Evolutionary conservation across 1,140 invertebrate species (phyloP).

Genomic region (Lycorma delicatula): DNA sequence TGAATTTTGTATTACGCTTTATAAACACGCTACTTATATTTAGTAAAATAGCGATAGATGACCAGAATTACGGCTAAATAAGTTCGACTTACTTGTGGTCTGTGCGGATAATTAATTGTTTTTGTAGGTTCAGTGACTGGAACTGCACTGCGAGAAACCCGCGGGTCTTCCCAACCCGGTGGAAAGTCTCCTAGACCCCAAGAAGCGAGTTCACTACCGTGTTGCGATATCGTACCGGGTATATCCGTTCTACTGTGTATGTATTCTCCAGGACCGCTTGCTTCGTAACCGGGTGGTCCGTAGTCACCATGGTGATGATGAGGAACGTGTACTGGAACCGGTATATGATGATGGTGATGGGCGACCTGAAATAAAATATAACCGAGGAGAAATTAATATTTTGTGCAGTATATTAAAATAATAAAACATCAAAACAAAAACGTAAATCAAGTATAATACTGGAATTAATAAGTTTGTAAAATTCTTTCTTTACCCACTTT

Average conservation of each 20-base stretch:
- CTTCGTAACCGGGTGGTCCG: conserved; percentile 32
- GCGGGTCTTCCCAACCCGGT: conserved; percentile 5
- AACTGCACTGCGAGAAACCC: neutral
- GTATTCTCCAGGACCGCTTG: conserved; percentile 35
- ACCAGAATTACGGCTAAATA: no score
- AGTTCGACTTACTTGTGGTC: neutral
- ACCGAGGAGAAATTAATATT: neutral
- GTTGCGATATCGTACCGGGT: conserved; percentile 19
- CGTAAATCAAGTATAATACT: neutral
- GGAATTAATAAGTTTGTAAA: no score
- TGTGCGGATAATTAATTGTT: neutral
- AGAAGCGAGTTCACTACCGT: conserved; percentile 26
- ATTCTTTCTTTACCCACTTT: no score
- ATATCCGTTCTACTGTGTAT: conserved; percentile 14
- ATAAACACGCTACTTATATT: no score
- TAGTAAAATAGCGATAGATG: no score
- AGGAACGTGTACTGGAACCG: conserved; percentile 40
- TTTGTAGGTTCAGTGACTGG: conserved; percentile 2
- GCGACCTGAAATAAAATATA: conserved; percentile 37
- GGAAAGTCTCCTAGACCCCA: conserved; percentile 27
- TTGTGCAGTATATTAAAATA: neutral
- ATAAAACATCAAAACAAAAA: neutral
- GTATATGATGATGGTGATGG: conserved; percentile 46
- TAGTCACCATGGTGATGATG: neutral
- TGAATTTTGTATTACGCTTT: no score